These are phyloP conservation scores for Sinocyclocheilus anophthalmus DNA, from an alignment of 2,113 vertebrate species.

Conservation along the genomic window DNA sequence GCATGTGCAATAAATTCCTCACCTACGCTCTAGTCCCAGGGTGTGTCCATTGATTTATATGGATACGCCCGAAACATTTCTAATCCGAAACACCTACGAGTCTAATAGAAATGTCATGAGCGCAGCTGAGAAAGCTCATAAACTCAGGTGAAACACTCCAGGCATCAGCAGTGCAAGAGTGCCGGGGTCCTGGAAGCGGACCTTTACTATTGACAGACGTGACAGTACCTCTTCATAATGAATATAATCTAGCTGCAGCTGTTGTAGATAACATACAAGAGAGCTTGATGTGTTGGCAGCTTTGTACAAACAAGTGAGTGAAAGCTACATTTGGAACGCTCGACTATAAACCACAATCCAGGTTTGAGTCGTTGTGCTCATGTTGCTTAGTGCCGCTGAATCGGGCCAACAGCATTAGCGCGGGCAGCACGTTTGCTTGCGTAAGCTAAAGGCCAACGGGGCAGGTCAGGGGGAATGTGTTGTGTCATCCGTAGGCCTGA, in stretches of 20 bases:
- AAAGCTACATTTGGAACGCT: constrained; percentile 15
- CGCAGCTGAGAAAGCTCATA: constrained; percentile 67
- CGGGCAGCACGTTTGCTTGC: background rate
- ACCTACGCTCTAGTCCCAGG: constrained; percentile 43
- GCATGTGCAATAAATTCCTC: constrained; percentile 35
- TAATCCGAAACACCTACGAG: constrained; percentile 39
- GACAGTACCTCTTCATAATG: constrained; percentile 10
- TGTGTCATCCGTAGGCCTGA: constrained; percentile 30
- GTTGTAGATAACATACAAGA: constrained; percentile 17
- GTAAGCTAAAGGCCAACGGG: background rate
- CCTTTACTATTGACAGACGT: background rate
- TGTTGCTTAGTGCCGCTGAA: background rate
- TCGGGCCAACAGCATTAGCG: background rate
- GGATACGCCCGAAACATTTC: constrained; percentile 53
- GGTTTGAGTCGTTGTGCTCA: no score
- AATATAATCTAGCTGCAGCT: constrained; percentile 7
- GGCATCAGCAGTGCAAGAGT: constrained; percentile 56
- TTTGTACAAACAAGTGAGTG: constrained; percentile 20
- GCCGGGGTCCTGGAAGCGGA: constrained; percentile 41
- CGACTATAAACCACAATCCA: no score
- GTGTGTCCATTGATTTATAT: constrained; percentile 53
- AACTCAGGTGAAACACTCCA: constrained; percentile 72
- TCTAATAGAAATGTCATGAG: constrained; percentile 56
- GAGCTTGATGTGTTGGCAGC: constrained; percentile 10
- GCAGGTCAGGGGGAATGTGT: background rate